Conservation (phyloP, 1,140 invertebrate species). For the Drosophila kepulauana region DNA sequence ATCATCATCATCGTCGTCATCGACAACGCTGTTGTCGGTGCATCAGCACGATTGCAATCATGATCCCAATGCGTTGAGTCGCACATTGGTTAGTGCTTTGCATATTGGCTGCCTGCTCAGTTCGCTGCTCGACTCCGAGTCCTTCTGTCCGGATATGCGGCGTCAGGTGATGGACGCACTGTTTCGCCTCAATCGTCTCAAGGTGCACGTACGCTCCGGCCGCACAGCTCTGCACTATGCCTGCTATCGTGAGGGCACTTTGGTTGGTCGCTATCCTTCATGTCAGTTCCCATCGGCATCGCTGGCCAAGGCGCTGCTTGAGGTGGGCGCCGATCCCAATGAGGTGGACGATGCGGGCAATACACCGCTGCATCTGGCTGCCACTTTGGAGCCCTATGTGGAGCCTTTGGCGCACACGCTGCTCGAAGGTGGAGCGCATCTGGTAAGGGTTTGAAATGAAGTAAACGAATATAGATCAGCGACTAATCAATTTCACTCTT, state of each 20-base stretch:
- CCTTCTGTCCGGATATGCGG: constrained; percentile 86
- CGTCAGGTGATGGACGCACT: constrained; percentile 88
- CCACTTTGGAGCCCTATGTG: constrained; percentile 86
- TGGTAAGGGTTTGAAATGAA: constrained; percentile 84
- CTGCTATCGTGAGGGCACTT: constrained; percentile 87
- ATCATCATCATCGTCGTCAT: constrained; percentile 53
- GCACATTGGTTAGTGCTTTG: constrained; percentile 94
- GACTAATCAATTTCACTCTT: constrained; percentile 3
- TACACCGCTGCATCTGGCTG: constrained; percentile 82
- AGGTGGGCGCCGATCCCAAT: constrained; percentile 93
- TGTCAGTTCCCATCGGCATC: constrained; percentile 91
- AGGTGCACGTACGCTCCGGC: constrained; percentile 88
- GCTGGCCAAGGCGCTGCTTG: constrained; percentile 91
- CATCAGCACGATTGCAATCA: constrained; percentile 87
- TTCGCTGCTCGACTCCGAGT: constrained; percentile 86
- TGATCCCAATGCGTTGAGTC: constrained; percentile 91
- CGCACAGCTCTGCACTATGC: constrained; percentile 94
- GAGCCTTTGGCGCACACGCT: constrained; percentile 89
- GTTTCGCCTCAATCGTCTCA: constrained; percentile 91
- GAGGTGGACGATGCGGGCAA: constrained; percentile 91
- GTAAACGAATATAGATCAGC: no score
- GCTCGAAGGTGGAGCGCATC: constrained; percentile 92
- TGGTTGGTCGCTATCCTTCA: constrained; percentile 89
- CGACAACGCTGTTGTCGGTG: constrained; percentile 64
- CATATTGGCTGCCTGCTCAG: constrained; percentile 92